Evolutionary conservation across 2,797 vertebrate genomes (phyloP).

Genomic region (Okamejei kenojei): DNA sequence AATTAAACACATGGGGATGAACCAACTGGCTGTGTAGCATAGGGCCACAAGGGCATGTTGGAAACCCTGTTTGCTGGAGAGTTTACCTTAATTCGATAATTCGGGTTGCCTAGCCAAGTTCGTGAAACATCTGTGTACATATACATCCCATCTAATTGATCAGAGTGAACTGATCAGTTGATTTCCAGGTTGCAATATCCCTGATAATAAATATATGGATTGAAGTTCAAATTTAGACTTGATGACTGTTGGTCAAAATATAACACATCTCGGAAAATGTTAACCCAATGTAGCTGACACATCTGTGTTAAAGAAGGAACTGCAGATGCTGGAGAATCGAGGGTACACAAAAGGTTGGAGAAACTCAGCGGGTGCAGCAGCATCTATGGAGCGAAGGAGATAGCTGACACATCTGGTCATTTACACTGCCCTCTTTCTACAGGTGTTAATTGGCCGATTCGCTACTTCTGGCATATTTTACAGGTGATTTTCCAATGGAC

Average conservation of each 20-base stretch:
- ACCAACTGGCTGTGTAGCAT: neutral
- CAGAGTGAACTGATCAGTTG: neutral
- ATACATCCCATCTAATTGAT: neutral
- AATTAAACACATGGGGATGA: neutral
- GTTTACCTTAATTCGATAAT: neutral
- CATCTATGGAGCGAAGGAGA: no score
- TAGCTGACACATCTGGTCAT: neutral
- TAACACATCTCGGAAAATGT: neutral
- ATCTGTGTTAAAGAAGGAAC: no score
- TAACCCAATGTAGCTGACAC: neutral
- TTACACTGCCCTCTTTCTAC: neutral
- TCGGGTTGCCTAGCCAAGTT: neutral
- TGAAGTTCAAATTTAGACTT: neutral
- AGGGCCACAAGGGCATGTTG: neutral
- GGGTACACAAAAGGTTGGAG: no score
- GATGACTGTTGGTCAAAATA: neutral
- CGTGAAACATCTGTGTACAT: neutral
- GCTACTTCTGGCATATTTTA: no score
- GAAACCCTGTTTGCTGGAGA: neutral
- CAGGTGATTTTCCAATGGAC: neutral
- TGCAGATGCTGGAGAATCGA: no score
- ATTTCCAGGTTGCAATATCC: neutral
- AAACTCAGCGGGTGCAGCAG: no score
- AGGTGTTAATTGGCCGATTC: no score
- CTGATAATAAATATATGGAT: neutral